These are phyloP conservation scores for Drymonia ruficornis DNA, from an alignment of 2,888 invertebrate genomes.

Conservation along the genomic window DNA sequence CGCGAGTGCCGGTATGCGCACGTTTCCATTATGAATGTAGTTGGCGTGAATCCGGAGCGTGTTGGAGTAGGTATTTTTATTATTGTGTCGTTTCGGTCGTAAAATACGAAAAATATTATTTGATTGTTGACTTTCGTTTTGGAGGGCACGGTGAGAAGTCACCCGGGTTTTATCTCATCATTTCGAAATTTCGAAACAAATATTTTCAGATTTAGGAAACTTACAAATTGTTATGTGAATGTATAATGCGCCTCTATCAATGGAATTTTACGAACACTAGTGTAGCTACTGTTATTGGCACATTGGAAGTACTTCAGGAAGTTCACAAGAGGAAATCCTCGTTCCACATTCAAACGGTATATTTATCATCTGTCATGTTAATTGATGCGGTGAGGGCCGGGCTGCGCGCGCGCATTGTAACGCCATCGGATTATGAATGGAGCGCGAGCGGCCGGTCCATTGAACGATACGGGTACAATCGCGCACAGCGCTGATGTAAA, in stretches of 20 bases:
- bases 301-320: not conserved
- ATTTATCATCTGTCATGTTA: not conserved
- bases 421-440: not conserved
- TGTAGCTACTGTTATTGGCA: not conserved
- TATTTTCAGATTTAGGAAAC: too few relatives aligned
- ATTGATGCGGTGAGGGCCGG: not conserved
- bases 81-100: not conserved
- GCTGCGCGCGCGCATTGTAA: slow-evolving; percentile 1
- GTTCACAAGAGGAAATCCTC: slow-evolving; percentile 4
- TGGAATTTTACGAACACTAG: too few relatives aligned
- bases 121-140: not conserved
- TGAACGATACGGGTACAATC: slow-evolving; percentile 1
- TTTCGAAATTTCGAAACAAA: too few relatives aligned
- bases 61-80: not conserved
- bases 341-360: not conserved
- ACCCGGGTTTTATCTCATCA: too few relatives aligned
- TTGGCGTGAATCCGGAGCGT: not conserved
- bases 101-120: not conserved
- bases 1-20: not conserved
- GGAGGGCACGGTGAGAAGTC: not conserved
- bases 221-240: too few relatives aligned
- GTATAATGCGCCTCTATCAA: too few relatives aligned
- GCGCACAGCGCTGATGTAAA: not conserved
- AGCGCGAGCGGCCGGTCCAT: not conserved
- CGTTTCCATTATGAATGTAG: slow-evolving; percentile 2